Evolutionary conservation across 2,888 invertebrate genomes (phyloP).

Genomic region (Pedicia rivosa): DNA sequence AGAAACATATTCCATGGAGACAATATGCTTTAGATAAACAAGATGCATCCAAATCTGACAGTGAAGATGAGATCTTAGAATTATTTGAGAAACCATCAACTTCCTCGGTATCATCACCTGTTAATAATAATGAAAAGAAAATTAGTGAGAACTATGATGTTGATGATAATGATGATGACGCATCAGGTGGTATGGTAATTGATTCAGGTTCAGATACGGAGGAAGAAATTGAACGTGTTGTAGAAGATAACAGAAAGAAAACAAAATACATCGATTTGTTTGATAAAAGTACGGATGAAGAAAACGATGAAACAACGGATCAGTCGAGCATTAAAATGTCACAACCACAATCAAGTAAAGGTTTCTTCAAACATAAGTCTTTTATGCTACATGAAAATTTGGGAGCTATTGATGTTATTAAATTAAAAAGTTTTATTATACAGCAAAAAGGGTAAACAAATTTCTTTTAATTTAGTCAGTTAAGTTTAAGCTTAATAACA

Average conservation of each 20-base stretch:
- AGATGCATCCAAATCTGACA: conserved; percentile 19
- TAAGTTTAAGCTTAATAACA: no score
- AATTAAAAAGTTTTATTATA: conserved; percentile 13
- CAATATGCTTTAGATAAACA: conserved; percentile 23
- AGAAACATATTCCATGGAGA: conserved; percentile 33
- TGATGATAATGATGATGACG: background rate
- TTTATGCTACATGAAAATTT: no score
- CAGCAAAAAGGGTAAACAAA: conserved; percentile 11
- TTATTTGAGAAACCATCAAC: conserved; percentile 14
- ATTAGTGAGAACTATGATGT: background rate
- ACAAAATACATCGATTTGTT: background rate
- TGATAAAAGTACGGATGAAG: conserved; percentile 2
- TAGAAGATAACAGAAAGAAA: conserved; percentile 1
- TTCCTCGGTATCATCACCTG: background rate
- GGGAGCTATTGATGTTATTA: conserved; percentile 13
- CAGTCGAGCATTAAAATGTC: conserved; percentile 6
- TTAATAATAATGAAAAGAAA: background rate
- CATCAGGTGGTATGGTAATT: no score
- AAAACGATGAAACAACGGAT: background rate
- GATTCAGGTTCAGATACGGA: conserved; percentile 25
- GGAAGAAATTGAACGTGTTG: conserved; percentile 23
- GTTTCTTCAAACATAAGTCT: no score
- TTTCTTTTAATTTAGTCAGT: background rate
- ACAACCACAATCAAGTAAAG: conserved; percentile 2
- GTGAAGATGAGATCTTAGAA: conserved; percentile 26